A percentile compares a stretch with the other conserved stretches of the same genome.
Evolutionary conservation across 2,797 vertebrate species (phyloP).

Genomic region (Acrossocheilus fasciatus): DNA sequence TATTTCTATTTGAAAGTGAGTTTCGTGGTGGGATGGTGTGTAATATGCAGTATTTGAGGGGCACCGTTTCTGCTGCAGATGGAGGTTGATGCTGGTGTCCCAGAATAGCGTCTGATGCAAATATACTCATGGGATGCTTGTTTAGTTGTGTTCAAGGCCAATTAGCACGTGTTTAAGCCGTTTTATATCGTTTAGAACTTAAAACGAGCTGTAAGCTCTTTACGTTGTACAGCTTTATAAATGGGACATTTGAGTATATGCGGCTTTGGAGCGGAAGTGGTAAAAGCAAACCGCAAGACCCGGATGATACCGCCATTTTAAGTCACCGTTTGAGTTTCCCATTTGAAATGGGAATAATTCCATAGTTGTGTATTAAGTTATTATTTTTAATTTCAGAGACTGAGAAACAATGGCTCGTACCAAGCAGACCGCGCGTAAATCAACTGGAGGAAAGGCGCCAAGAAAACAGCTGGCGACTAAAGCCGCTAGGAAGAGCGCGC

Average conservation of each 20-base stretch:
- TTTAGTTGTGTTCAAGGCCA: not conserved
- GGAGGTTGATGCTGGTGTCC: not conserved
- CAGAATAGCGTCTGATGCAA: no score
- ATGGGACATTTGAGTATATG: not conserved
- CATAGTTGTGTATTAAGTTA: no score
- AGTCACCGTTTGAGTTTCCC: not conserved
- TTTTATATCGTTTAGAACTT: no score
- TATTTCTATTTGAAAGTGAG: not conserved
- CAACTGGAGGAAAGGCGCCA: constrained; percentile 85
- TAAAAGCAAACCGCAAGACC: not conserved
- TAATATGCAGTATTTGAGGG: not conserved
- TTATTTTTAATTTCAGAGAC: not conserved
- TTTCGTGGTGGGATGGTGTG: not conserved
- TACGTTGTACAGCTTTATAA: no score
- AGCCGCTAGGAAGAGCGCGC: constrained; percentile 84
- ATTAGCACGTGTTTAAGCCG: accelerated
- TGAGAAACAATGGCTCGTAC: constrained; percentile 70
- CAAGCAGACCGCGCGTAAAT: constrained; percentile 86
- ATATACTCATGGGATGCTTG: accelerated
- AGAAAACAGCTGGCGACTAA: constrained; percentile 87
- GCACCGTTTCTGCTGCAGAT: not conserved
- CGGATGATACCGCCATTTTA: constrained; percentile 43
- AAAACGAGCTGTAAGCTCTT: no score
- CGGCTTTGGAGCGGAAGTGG: constrained; percentile 26
- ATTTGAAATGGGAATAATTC: no score